phyloP scores from a whole-genome alignment of 2,113 vertebrate genomes.

The Orcinus orca region DNA sequence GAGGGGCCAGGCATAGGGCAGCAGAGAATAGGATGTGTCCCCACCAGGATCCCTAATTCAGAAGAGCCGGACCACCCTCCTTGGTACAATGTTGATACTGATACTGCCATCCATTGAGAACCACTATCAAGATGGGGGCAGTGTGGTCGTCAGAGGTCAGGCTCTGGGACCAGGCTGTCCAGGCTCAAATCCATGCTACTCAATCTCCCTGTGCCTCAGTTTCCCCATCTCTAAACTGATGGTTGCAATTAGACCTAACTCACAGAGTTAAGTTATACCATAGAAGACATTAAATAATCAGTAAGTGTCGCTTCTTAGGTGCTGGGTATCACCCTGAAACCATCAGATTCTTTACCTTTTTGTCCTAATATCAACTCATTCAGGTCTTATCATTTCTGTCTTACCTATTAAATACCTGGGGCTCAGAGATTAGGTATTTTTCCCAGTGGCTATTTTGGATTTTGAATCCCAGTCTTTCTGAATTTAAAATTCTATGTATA shows the following conservation, averaged over 20 bases:
- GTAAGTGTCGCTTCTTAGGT: neutral
- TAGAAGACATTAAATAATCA: neutral
- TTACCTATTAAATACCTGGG: neutral
- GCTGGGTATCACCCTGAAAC: neutral
- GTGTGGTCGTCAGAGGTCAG: neutral
- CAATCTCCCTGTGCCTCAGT: neutral
- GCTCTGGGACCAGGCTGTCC: neutral
- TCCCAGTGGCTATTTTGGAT: neutral
- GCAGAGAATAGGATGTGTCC: neutral
- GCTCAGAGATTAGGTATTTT: neutral
- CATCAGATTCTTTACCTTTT: neutral
- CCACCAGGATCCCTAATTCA: neutral
- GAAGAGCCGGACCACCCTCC: neutral
- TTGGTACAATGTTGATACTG: accelerated
- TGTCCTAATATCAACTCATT: neutral
- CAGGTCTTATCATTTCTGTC: neutral
- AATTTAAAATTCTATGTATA: neutral
- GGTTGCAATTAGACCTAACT: neutral
- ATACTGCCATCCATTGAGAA: neutral
- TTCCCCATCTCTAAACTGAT: neutral
- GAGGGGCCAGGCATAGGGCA: too few relatives aligned
- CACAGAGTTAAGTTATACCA: neutral
- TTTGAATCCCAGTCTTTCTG: neutral
- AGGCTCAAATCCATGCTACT: neutral
- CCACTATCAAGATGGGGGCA: neutral